Base-by-base conservation (phyloP, 2,888 invertebrate species). In the Imbricaverruca yamaguchii region DNA sequence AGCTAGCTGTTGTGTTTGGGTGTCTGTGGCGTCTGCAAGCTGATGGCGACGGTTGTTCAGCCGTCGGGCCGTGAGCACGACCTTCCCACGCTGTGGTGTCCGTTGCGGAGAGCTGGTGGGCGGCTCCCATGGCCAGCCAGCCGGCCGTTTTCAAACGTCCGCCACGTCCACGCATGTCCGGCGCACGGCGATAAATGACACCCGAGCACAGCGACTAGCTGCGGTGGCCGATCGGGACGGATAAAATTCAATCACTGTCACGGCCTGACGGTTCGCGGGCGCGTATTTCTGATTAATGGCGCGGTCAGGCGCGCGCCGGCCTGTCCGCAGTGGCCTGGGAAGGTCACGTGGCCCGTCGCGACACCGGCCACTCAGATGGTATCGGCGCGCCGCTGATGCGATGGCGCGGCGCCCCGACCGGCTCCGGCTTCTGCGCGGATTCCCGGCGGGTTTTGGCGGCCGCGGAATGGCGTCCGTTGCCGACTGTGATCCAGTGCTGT, bases 221-320 rank as follows among this genome's bases (percentile, higher is more conserved):
- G 3, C 25, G n/a, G 67, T 13, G 67, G 67, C 25, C 25, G 67
- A 67, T 67, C 67, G n/a, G 61, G 25, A 3, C 25, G 13, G 67
- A 67, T 67, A 67, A 67, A 67, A 67, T 23, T 67, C 67, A 67
- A 67, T 67, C 67, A 67, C 67, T 67, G 67, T 67, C 67, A 11
- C 67, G 13, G 67, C 11, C n/a, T 67, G 67, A 25, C n/a, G 25
- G 67, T 65, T 25, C 25, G 25, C 12, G 25, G 67, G n/a, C 67
- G 25, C n/a, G 25, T 2, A n/a, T n/a, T 25, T 25, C 67, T 67
- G 67, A 67, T 67, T 25, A 67, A 67, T 67, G 67, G 15, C 18
- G 39, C 39, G 15, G 61, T 21, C 61, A 21, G 21, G 18, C 18
- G 61, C 61, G 18, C 18, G 61, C 61, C 18, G 61, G 12, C 1